phyloP scores from a whole-genome alignment of 2,797 vertebrate genomes.

The Pseudochirops corinnae region DNA sequence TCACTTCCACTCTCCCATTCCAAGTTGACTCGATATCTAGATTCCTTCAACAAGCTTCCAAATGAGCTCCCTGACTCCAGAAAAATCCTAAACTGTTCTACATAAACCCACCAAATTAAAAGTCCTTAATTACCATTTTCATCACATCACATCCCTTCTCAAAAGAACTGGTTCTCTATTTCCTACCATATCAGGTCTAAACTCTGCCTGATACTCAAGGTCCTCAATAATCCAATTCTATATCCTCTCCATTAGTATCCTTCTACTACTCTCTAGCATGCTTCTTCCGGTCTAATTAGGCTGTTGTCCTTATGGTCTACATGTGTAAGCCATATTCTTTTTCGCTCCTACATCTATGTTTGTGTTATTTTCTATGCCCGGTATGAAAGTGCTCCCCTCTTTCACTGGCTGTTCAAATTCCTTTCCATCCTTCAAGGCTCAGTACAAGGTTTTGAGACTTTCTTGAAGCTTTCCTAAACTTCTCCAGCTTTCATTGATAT shows the following conservation, averaged over 20 bases:
- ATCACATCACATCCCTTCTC: neutral
- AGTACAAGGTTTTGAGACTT: constrained; percentile 23
- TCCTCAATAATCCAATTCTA: neutral
- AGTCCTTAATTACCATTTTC: constrained; percentile 37
- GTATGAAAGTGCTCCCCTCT: neutral
- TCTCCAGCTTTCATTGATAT: neutral
- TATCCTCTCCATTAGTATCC: neutral
- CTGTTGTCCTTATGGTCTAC: neutral
- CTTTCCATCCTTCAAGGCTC: neutral
- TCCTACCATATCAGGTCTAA: constrained; percentile 13
- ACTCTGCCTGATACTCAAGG: neutral
- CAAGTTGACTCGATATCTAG: neutral
- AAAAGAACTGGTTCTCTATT: neutral
- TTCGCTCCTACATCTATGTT: constrained; percentile 6
- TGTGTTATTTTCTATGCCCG: constrained; percentile 3
- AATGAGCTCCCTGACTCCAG: neutral
- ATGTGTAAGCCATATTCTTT: neutral
- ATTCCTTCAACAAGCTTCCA: neutral
- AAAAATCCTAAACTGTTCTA: neutral
- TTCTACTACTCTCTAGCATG: constrained; percentile 13
- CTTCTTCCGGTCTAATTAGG: neutral
- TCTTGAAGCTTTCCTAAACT: neutral
- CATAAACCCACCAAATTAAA: neutral
- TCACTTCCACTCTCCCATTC: neutral
- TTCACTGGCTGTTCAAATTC: neutral